Base-by-base conservation (phyloP, 2,888 invertebrate genomes). In the Dermolepida albohirtum region DNA sequence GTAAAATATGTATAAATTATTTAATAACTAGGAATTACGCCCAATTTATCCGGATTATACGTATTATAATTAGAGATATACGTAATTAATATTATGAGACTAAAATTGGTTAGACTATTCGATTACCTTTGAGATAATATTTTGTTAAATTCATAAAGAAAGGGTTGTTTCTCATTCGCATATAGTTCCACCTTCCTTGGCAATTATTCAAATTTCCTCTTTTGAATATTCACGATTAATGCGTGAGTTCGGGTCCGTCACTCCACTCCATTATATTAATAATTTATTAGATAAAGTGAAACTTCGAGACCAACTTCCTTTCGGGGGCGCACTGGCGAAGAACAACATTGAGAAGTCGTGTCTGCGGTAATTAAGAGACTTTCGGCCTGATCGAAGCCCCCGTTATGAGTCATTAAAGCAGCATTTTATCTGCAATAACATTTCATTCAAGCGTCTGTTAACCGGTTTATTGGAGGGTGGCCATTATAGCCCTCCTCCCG, bases 391-490 rank as follows among this genome's bases (percentile, higher is more conserved):
- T 55, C 57, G 66, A 57, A 17, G 59, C 55, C 44, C 57, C 66
- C 50, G 66, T 66, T 55, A 66, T 57, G 66, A 66, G 49, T 66
- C 66, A 66, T 66, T 66, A 66, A 57, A 49, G 22, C 29, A 43
- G 66, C 55, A 66, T 66, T 66, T 66, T 66, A 66, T 66, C 66
- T 66, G 57, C 66, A 66, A 66, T 66, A 66, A 66, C 64, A 64
- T 57, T 57, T 57, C 57, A 57, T 57, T 55, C 66, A 57, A 66
- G 66, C 66, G 66, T 66, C 66, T 64, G 49, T 57, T 66, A 66
- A 66, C 66, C 57, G 57, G 57, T 57, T 57, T 57, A 57, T 57
- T 41, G 57, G 57, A 57, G 57, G 57, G 43, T 43, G 27, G 43
- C 57, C 57, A 57, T 57, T 57, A 57, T 43, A 12, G 43, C 41